Conservation (phyloP, 1,140 invertebrate species). For the Musca domestica region DNA sequence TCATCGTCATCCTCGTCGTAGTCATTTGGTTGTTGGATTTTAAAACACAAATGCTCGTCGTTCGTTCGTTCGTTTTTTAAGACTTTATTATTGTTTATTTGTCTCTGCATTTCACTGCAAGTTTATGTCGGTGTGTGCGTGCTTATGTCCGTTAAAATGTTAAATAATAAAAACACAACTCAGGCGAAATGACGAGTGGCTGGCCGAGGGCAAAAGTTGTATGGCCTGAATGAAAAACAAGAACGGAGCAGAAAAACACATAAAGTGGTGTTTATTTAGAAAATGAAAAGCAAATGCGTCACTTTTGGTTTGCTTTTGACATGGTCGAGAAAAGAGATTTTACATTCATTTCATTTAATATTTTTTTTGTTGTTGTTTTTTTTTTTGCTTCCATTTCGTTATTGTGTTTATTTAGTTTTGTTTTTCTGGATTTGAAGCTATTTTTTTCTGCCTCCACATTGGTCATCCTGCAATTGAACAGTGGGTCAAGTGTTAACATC, state of each 20-base stretch:
- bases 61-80: constrained; percentile 10
- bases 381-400: too few relatives aligned
- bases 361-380: too few relatives aligned
- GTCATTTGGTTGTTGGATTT: neutral
- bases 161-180: neutral
- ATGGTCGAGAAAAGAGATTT: too few relatives aligned
- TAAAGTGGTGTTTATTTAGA: constrained; percentile 14
- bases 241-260: too few relatives aligned
- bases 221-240: neutral
- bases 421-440: too few relatives aligned
- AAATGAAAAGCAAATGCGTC: constrained; percentile 18
- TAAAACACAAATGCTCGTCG: neutral
- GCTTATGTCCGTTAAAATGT: neutral
- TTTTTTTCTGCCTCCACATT: too few relatives aligned
- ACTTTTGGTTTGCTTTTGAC: constrained; percentile 2
- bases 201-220: neutral
- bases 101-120: neutral
- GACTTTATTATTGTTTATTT: constrained; percentile 8
- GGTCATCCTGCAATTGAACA: too few relatives aligned
- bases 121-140: too few relatives aligned
- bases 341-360: constrained; percentile 12
- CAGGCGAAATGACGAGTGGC: too few relatives aligned
- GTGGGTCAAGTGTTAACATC: too few relatives aligned
- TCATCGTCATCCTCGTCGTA: neutral
- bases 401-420: too few relatives aligned